Conservation (phyloP, 2,888 invertebrate genomes). For the Rhagonycha lutea region DNA sequence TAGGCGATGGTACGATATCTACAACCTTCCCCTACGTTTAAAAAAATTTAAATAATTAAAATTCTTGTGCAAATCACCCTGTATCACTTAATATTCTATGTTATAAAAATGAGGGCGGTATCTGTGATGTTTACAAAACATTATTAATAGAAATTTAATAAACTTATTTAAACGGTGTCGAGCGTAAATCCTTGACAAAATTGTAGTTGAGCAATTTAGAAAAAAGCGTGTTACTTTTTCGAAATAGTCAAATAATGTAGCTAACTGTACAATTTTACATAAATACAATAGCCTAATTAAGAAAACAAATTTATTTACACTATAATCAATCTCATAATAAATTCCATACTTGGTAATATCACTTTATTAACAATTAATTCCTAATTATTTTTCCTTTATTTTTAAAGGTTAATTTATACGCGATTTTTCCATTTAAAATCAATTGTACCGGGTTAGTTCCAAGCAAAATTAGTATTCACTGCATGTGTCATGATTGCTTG, state of each 20-base stretch:
- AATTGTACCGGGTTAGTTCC: neutral
- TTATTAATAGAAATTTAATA: neutral
- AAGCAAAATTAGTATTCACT: neutral
- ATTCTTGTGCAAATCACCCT: neutral
- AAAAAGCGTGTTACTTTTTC: neutral
- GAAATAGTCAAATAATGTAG: neutral
- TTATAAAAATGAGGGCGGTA: neutral
- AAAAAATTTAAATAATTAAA: no score
- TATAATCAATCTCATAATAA: neutral
- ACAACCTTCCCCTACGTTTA: no score
- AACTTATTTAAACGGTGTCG: neutral
- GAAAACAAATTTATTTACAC: neutral
- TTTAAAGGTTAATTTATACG: neutral
- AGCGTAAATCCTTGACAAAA: neutral
- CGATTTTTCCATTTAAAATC: neutral
- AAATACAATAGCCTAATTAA: neutral
- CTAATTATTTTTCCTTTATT: neutral
- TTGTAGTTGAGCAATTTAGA: conserved; percentile 4
- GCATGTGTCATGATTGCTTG: neutral
- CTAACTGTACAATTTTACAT: neutral
- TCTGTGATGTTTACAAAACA: neutral
- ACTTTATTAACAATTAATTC: neutral
- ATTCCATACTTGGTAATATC: neutral
- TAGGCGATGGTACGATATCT: no score
- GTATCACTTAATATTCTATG: neutral